Evolutionary conservation across 2,888 invertebrate genomes (phyloP).

Genomic region (Chymomyza amoena): DNA sequence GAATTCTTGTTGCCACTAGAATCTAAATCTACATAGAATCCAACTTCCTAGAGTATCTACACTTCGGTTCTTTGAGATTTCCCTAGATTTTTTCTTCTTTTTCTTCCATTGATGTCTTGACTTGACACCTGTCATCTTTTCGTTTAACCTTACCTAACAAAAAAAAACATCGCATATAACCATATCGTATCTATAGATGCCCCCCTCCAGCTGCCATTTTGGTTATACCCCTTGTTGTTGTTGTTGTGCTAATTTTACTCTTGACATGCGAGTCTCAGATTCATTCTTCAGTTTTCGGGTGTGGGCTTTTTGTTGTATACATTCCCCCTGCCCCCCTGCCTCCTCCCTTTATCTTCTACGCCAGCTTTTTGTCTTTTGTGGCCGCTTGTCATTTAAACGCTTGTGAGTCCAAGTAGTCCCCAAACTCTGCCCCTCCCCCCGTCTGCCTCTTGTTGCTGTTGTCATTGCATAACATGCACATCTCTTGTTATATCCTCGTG

Average conservation of each 20-base stretch:
- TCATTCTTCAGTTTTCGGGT: background rate
- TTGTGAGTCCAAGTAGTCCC: background rate
- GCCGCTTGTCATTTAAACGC: slow-evolving; percentile 3
- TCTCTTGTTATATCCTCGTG: slow-evolving; percentile 11
- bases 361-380: slow-evolving; percentile 18
- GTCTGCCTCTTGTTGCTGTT: background rate
- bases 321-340: background rate
- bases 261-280: background rate
- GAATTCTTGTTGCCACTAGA: no score
- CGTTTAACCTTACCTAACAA: slow-evolving; percentile 44
- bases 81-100: background rate
- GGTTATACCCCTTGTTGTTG: background rate
- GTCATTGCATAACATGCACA: slow-evolving; percentile 24
- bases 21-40: no score
- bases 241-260: slow-evolving; percentile 1
- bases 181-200: background rate
- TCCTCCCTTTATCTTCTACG: background rate
- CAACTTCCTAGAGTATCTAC: no score
- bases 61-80: background rate
- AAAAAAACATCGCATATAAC: background rate
- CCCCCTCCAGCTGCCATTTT: background rate
- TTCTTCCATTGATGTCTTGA: slow-evolving; percentile 42
- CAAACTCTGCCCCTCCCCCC: no score
- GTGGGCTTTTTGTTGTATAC: slow-evolving; percentile 8
- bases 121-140: slow-evolving; percentile 74